These are phyloP conservation scores for Diarsia mendica DNA, from an alignment of 2,888 invertebrate genomes.

Conservation along the genomic window DNA sequence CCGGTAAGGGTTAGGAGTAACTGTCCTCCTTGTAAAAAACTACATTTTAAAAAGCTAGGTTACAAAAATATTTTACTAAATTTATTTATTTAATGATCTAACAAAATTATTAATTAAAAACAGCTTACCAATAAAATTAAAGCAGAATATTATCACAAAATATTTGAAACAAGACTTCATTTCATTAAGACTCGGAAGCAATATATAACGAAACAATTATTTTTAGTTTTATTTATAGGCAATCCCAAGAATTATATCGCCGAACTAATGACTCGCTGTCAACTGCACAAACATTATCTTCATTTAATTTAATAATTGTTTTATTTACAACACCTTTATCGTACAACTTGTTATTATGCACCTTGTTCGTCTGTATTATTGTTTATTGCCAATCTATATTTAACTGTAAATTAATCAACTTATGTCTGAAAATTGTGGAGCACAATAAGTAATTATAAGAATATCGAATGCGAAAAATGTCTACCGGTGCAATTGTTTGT, in stretches of 20 bases:
- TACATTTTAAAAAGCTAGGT: too few species aligned
- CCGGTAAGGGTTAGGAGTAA: background rate
- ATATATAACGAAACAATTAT: too few species aligned
- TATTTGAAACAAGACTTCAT: too few species aligned
- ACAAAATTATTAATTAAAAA: too few species aligned
- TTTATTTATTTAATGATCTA: too few species aligned
- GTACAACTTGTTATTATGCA: constrained; percentile 53
- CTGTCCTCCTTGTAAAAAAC: too few species aligned
- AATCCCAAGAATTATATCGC: too few species aligned
- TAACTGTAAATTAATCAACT: constrained; percentile 24
- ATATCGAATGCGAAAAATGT: constrained; percentile 31
- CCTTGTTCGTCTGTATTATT: constrained; percentile 17
- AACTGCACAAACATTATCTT: constrained; percentile 63
- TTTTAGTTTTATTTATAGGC: too few species aligned
- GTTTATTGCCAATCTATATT: constrained; percentile 9
- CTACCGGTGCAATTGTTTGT: constrained; percentile 2
- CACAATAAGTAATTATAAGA: constrained; percentile 15
- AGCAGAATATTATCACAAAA: too few species aligned
- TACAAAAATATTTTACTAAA: too few species aligned
- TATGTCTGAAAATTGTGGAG: constrained; percentile 36
- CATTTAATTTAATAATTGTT: constrained; percentile 53
- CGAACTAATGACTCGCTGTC: constrained; percentile 41
- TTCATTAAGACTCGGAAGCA: too few species aligned
- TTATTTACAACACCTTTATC: constrained; percentile 47
- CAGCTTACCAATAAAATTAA: too few species aligned